Base-by-base conservation (phyloP, 64 coral and sea anemone genomes). In the Actinia equina region DNA sequence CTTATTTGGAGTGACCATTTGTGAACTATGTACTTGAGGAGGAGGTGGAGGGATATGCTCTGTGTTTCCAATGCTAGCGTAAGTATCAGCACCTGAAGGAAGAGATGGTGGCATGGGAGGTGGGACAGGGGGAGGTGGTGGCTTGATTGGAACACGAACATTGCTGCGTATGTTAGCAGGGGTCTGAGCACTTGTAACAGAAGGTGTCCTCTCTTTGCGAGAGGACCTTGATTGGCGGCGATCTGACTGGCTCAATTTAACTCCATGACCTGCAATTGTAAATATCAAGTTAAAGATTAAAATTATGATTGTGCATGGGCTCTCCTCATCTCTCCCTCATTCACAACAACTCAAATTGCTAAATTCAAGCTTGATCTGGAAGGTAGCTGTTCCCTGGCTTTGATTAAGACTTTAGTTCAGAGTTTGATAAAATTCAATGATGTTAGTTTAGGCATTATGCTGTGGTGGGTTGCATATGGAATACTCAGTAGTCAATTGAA, bases 101-200 rank as follows among this genome's bases (percentile, higher is more conserved):
- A 93, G 84, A 43, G 94, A 90, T 27, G 94, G 94, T 37, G 89
- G 85, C 77, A 88, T 93, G 17, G 94, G 94, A n/a, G 94, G 94
- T 16, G 94, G 91, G 12, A 96, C 94, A 80, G 94, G 94, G 49
- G 94, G 94, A 17, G 94, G 94, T 7, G 94, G 94, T n/a, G 91
- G 91, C 84, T 97, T 97, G 46, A 77, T 85, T 42, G 70, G 90
- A 85, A 52, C 20, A 88, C 56, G 54, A 37, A 37, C 52, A 25
- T 61, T 14, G 22, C 85, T 23, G 59, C 77, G 20, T 87, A 43
- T 10, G n/a, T 43, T 6, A 85, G 76, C n/a, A 71, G 3, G 77
- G 57, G 87, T 63, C 64, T 30, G 54, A 53, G 78, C 59, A 69
- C 23, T 44, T 25, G 85, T 56, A 30, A 86, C 67, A 22, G 87